These are phyloP conservation scores for Liolophura sinensis DNA, from an alignment of 1,140 invertebrate species.

Conservation along the genomic window DNA sequence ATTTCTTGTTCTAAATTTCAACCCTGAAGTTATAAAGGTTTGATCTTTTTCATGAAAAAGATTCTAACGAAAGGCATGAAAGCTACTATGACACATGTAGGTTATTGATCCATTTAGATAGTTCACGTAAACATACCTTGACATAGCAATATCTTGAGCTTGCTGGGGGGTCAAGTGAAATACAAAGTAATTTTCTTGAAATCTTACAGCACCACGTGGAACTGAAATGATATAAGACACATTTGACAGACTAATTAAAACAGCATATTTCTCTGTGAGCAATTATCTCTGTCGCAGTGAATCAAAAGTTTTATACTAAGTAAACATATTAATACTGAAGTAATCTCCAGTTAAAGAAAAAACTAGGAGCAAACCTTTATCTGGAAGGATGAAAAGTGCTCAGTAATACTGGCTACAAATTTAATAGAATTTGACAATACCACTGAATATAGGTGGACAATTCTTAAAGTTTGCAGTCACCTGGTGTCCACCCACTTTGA, in stretches of 20 bases:
- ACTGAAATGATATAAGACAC: constrained; percentile 39
- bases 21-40: too few species aligned
- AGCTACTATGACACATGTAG: too few species aligned
- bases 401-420: not conserved
- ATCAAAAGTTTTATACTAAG: too few species aligned
- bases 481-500: not conserved
- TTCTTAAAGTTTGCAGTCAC: not conserved
- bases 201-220: constrained; percentile 71
- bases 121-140: constrained; percentile 52
- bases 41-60: too few species aligned
- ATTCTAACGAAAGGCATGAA: too few species aligned
- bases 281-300: too few species aligned
- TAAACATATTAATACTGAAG: not conserved
- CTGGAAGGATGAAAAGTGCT: not conserved
- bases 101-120: too few species aligned
- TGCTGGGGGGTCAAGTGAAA: constrained; percentile 93
- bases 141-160: constrained; percentile 78
- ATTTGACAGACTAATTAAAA: not conserved
- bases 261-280: too few species aligned
- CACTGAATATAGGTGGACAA: not conserved
- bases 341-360: not conserved
- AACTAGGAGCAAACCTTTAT: too few species aligned
- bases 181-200: constrained; percentile 83
- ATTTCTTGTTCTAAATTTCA: too few species aligned
- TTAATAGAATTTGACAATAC: not conserved